A percentile compares a stretch with the other conserved stretches of the same genome.
These are phyloP conservation scores for Alaudala cheleensis DNA, from an alignment of 2,113 vertebrate genomes.

Conservation along the genomic window DNA sequence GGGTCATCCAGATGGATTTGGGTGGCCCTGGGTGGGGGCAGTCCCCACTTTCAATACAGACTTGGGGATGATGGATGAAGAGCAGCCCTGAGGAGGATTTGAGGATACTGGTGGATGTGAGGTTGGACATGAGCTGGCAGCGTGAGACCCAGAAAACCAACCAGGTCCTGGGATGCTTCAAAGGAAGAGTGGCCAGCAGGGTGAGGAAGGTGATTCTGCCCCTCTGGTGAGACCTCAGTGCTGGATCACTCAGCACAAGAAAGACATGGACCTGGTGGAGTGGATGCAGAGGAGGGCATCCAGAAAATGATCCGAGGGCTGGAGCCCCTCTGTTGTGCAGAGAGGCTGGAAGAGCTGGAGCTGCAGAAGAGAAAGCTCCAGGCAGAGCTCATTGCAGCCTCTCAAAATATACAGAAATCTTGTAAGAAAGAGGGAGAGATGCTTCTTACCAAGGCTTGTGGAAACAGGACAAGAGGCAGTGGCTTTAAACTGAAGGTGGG, in stretches of 20 bases:
- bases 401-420: neutral
- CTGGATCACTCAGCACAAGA: neutral
- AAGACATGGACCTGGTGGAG: neutral
- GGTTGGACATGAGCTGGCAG: neutral
- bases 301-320: neutral
- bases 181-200: neutral
- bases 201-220: neutral
- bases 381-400: neutral
- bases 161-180: neutral
- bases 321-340: neutral
- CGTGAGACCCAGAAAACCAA: neutral
- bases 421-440: neutral
- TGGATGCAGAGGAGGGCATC: neutral
- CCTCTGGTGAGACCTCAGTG: neutral
- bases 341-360: neutral
- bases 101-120: neutral
- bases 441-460: neutral
- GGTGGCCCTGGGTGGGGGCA: neutral
- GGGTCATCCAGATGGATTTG: neutral
- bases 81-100: neutral
- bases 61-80: neutral
- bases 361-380: neutral
- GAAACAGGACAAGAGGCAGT: neutral
- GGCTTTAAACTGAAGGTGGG: neutral
- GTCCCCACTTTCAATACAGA: fast-evolving